Percentiles rank a stretch among this genome's conserved stretches.
Conservation (phyloP, 2,113 vertebrate genomes). For the Dipodomys ordii region DNA sequence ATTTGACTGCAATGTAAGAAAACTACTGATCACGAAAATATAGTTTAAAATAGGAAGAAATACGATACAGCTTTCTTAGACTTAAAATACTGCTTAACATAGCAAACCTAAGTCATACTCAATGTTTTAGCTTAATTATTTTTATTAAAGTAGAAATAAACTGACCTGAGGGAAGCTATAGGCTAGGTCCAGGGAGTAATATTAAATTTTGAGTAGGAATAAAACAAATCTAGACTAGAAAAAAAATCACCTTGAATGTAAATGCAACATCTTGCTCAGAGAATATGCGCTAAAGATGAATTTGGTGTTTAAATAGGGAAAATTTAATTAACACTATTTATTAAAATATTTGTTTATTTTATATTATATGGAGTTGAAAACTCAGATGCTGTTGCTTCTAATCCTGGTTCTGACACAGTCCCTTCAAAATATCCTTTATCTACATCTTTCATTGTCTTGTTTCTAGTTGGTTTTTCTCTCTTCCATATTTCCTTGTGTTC, state of each 20-base stretch:
- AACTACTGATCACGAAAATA: not conserved
- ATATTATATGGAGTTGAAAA: not conserved
- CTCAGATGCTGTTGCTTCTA: too few species aligned
- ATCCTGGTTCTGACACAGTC: not conserved
- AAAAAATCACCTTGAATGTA: not conserved
- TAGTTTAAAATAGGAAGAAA: not conserved
- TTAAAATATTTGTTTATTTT: not conserved
- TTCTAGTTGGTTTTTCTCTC: not conserved
- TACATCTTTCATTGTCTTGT: not conserved
- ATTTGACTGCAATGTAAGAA: not conserved
- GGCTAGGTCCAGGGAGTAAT: not conserved
- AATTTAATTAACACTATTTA: constrained; percentile 11
- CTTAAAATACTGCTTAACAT: not conserved
- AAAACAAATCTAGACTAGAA: not conserved
- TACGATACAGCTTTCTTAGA: not conserved
- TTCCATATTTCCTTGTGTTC: not conserved
- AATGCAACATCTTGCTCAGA: not conserved
- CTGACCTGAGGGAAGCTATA: not conserved
- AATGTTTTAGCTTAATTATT: not conserved
- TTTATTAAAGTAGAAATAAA: not conserved
- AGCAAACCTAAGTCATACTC: too few species aligned
- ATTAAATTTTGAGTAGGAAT: constrained; percentile 5
- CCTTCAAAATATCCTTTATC: not conserved
- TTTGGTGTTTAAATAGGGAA: not conserved
- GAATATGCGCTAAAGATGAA: not conserved